Evolutionary conservation across 2,113 vertebrate species (phyloP).

Genomic region (Hippolais icterina): DNA sequence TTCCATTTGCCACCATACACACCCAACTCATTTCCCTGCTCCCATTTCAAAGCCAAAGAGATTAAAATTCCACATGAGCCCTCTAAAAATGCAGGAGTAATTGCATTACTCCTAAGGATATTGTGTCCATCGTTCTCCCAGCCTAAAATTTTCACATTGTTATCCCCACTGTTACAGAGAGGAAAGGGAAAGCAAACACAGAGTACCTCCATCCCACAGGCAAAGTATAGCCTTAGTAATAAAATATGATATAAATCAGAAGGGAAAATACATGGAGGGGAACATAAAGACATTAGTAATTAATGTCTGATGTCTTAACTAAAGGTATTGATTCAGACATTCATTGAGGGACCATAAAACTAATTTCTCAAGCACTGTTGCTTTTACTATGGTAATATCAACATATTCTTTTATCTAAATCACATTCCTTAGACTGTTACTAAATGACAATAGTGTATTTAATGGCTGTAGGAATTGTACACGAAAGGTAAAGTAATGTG

Average conservation of each 20-base stretch:
- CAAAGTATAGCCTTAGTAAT: background rate
- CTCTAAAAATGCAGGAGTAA: background rate
- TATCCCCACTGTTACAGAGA: background rate
- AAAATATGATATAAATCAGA: background rate
- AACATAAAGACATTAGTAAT: background rate
- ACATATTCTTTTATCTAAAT: background rate
- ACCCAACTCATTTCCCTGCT: background rate
- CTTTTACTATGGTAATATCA: background rate
- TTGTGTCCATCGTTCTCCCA: fast-evolving
- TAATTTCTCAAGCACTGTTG: background rate
- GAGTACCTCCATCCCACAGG: background rate
- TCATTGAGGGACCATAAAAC: background rate
- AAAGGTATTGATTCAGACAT: background rate
- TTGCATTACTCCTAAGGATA: background rate
- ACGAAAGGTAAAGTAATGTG: background rate
- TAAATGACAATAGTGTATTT: background rate
- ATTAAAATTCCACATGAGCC: background rate
- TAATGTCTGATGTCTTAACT: background rate
- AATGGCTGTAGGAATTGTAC: background rate
- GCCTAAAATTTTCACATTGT: background rate
- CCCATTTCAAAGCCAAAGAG: background rate
- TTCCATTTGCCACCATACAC: background rate
- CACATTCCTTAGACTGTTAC: background rate
- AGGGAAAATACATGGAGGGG: background rate
- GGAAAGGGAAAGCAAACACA: background rate